phyloP scores from a whole-genome alignment of 1,140 invertebrate genomes.

The Pogonognathellus flavescens region DNA sequence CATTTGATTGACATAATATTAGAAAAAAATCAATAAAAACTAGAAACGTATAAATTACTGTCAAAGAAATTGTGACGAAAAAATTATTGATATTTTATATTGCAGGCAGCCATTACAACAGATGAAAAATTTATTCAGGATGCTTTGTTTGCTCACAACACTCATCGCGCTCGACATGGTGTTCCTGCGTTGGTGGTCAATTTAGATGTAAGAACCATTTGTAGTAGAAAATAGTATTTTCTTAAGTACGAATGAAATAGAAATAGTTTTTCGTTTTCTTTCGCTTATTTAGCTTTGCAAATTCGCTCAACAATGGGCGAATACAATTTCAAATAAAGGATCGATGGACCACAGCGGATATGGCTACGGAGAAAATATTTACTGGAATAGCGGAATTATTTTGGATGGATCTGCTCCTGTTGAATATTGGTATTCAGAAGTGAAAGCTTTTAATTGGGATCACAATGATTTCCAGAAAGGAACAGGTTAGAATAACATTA shows the following conservation, averaged over 20 bases:
- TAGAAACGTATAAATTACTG: too few species aligned
- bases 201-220: slow-evolving; percentile 82
- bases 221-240: too few species aligned
- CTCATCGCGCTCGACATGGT: slow-evolving; percentile 80
- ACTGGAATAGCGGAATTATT: slow-evolving; percentile 55
- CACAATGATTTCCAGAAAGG: slow-evolving; percentile 47
- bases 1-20: neutral
- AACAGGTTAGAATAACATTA: neutral
- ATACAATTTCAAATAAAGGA: slow-evolving; percentile 78
- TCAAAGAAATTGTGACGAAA: neutral
- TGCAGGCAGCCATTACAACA: slow-evolving; percentile 51
- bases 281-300: slow-evolving; percentile 73
- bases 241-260: too few species aligned
- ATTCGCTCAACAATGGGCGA: slow-evolving; percentile 87
- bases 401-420: slow-evolving; percentile 17
- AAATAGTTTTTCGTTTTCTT: too few species aligned
- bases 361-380: slow-evolving; percentile 62
- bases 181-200: slow-evolving; percentile 79
- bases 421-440: slow-evolving; percentile 61
- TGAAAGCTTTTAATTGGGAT: slow-evolving; percentile 56
- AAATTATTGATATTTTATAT: neutral
- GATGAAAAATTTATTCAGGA: slow-evolving; percentile 61
- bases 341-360: slow-evolving; percentile 77
- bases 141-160: slow-evolving; percentile 77
- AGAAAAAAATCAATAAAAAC: neutral